Evolutionary conservation across 2,797 vertebrate species (phyloP), one percentile per base, ranked within the genome.

Genomic region (Microctenopoma lineatum): DNA sequence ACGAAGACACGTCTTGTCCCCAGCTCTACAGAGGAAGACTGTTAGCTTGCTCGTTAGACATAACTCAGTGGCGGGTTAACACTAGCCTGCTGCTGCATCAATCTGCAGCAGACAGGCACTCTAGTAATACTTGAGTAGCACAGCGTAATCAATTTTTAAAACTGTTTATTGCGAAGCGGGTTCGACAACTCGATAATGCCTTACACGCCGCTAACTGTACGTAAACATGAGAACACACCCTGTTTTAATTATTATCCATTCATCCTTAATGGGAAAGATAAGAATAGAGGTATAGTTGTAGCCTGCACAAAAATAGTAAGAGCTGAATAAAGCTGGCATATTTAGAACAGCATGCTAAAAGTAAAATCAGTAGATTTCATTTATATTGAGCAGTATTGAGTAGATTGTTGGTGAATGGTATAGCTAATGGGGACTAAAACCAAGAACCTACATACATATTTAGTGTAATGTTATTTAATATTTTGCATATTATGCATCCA

Each of bases 201-300:
- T 21, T 21, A 21, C 21, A 21, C 21, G 2, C 21, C 6, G 26
- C 50, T 1, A 4, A 39, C 10, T 39, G 13, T 18, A 56, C 52
- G 21, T 34, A 55, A 59, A 53, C 44, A n/a, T 15, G 5, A 50
- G 10, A 27, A 54, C 36, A 56, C 41, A n/a, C 39, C 66, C 12
- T 53, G 14, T 47, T 61, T 67, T 57, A 59, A 55, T 69, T 13
- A 56, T 46, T 14, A 61, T 45, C 18, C 29, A 38, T 54, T 55
- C 39, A 50, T 57, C 3, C 38, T 65, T 4, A 56, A 69, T 47
- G 39, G 34, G 63, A 15, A 5, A 27, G 21, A 44, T 59, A 21
- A 8, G 3, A 44, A 65, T n/a, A n/a, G n/a, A n/a, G n/a, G n/a
- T 25, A 29, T 7, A 54, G 38, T 51, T 15, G 9, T 27, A 1